Conservation (phyloP, 2,888 invertebrate genomes). For the Suillia variegata region DNA sequence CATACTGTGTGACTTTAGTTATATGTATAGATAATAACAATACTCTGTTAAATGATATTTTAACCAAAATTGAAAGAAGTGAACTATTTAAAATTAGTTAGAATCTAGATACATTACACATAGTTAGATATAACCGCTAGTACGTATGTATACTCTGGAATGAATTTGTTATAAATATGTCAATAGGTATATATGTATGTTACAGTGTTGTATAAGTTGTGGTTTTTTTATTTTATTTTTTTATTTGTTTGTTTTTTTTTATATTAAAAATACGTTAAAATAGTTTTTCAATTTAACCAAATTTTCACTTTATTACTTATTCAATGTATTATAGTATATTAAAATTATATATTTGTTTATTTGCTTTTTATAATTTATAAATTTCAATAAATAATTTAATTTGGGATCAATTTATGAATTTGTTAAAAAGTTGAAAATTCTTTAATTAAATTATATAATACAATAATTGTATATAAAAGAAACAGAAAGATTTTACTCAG, state of each 20-base stretch:
- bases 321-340: background rate
- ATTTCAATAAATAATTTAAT: background rate
- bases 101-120: too few relatives aligned
- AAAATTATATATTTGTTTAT: background rate
- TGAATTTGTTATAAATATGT: background rate
- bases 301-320: background rate
- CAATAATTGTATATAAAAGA: background rate
- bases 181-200: conserved; percentile 19
- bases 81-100: too few relatives aligned
- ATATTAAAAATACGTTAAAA: background rate
- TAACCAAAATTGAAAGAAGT: too few relatives aligned
- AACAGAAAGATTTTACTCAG: too few relatives aligned
- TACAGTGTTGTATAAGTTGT: conserved; percentile 29
- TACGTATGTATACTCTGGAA: conserved; percentile 7
- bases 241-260: conserved; percentile 13
- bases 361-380: background rate
- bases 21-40: too few relatives aligned
- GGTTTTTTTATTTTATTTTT: conserved; percentile 8
- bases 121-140: conserved; percentile 1
- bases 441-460: background rate
- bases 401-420: conserved; percentile 21
- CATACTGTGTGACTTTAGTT: too few relatives aligned
- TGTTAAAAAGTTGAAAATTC: conserved; percentile 4
- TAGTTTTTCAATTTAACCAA: background rate
- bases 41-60: too few relatives aligned